phyloP scores from a whole-genome alignment of 2,888 invertebrate species.

The Eupithecia abbreviata region DNA sequence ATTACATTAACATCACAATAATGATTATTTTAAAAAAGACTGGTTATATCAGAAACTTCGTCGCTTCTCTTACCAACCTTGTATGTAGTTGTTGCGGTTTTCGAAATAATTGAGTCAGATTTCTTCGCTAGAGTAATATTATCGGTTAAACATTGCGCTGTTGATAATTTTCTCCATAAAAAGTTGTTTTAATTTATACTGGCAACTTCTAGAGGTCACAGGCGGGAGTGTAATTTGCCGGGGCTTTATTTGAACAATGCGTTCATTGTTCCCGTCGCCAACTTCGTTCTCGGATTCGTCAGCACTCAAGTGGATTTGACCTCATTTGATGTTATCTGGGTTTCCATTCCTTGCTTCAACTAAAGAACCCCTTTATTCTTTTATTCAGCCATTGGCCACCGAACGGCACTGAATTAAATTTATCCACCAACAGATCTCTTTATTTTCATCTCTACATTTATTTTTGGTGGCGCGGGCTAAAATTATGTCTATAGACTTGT shows the following conservation, averaged over 20 bases:
- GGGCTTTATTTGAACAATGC: constrained; percentile 56
- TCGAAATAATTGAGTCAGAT: constrained; percentile 21
- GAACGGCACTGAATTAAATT: background rate
- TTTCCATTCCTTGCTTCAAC: constrained; percentile 32
- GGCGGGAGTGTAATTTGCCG: constrained; percentile 34
- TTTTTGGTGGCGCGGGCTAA: constrained; percentile 38
- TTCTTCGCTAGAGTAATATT: constrained; percentile 23
- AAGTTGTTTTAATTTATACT: constrained; percentile 28
- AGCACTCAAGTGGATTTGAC: constrained; percentile 34
- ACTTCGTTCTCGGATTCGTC: constrained; percentile 43
- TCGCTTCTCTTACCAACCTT: constrained; percentile 3
- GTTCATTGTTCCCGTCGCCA: constrained; percentile 46
- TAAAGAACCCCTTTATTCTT: constrained; percentile 18
- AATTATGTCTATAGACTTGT: constrained; percentile 30
- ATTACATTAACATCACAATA: no score
- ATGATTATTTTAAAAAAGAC: no score
- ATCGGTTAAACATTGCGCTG: constrained; percentile 18
- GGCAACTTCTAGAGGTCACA: constrained; percentile 49
- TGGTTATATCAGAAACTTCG: background rate
- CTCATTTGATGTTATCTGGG: constrained; percentile 39
- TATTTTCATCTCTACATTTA: constrained; percentile 36
- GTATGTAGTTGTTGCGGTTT: constrained; percentile 18
- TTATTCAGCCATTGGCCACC: background rate
- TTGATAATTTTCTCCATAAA: constrained; percentile 27
- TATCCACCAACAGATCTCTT: background rate